A percentile compares a stretch with the other conserved stretches of the same genome.
phyloP scores from a whole-genome alignment of 2,113 vertebrate genomes.

The Scatophagus argus region DNA sequence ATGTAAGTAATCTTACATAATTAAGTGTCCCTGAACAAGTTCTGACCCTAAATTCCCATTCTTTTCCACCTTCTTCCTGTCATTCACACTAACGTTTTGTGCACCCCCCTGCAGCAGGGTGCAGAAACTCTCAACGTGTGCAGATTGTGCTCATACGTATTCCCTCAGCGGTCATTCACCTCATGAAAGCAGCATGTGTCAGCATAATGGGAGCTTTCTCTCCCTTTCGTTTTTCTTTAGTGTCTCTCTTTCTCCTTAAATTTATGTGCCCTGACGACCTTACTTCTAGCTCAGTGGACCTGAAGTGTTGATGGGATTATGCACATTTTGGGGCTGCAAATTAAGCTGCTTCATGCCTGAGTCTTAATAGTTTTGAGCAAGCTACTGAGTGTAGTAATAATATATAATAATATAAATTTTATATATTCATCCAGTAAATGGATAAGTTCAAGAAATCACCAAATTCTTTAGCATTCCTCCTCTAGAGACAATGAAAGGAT shows the following conservation, averaged over 20 bases:
- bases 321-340: conserved; percentile 25
- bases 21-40: conserved; percentile 65
- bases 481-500: not conserved
- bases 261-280: conserved; percentile 15
- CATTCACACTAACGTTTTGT: conserved; percentile 37
- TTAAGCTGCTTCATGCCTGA: conserved; percentile 15
- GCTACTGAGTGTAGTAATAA: not conserved
- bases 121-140: conserved; percentile 42
- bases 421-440: not conserved
- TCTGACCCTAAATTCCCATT: conserved; percentile 56
- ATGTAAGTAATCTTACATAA: conserved; percentile 80
- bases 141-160: conserved; percentile 20
- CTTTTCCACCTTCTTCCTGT: conserved; percentile 29
- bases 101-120: conserved; percentile 27
- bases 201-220: conserved; percentile 24
- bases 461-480: not conserved
- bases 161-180: conserved; percentile 25
- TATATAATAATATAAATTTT: no score
- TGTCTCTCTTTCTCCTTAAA: conserved; percentile 19
- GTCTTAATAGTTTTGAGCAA: conserved; percentile 21
- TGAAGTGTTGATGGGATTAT: conserved; percentile 48
- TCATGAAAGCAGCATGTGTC: conserved; percentile 34
- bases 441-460: not conserved
- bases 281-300: conserved; percentile 24
- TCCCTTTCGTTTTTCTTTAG: not conserved